Percentiles rank a stretch among this genome's conserved stretches.
Conservation (phyloP, 2,113 vertebrate species). For the Melanocharis versteri region DNA sequence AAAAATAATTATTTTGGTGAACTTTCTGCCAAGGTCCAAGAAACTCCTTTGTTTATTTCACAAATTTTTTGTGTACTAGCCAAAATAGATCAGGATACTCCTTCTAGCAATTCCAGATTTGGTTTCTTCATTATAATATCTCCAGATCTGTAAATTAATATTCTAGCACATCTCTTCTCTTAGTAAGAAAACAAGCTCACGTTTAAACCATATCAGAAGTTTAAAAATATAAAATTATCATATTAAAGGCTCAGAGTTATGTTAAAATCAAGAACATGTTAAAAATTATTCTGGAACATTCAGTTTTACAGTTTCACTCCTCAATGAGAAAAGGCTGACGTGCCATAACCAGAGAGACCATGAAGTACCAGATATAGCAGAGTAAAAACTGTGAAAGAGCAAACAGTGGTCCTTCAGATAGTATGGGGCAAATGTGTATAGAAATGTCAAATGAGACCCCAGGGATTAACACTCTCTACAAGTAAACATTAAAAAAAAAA, state of each 20-base stretch:
- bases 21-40: neutral
- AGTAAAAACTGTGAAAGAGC: neutral
- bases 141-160: neutral
- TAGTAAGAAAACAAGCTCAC: neutral
- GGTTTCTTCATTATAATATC: neutral
- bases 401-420: neutral
- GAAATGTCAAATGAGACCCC: neutral
- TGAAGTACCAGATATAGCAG: neutral
- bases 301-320: neutral
- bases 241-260: neutral
- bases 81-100: neutral
- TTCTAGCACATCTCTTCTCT: neutral
- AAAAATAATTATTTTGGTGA: neutral
- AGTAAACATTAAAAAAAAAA: neutral
- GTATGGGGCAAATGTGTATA: fast-evolving
- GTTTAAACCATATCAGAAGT: neutral
- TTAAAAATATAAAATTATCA: neutral
- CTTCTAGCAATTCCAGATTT: neutral
- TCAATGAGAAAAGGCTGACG: neutral
- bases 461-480: neutral
- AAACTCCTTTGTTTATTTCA: neutral
- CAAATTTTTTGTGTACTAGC: neutral
- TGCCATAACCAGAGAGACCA: neutral
- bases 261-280: neutral
- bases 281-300: neutral